These are phyloP conservation scores for Condylura cristata DNA, from an alignment of 2,113 vertebrate species.

Conservation along the genomic window DNA sequence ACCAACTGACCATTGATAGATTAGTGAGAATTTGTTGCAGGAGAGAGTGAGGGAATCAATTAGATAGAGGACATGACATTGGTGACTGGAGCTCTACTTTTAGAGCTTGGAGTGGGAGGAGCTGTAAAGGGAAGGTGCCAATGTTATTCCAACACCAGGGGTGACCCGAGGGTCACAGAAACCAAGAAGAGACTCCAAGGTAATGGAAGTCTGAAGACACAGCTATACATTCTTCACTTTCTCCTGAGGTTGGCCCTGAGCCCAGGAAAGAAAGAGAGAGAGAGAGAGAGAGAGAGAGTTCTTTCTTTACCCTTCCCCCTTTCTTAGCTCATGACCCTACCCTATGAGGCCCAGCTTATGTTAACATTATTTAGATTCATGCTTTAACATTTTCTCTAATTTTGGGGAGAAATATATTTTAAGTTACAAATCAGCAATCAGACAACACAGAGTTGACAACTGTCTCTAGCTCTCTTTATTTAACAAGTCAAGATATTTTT, in stretches of 20 bases:
- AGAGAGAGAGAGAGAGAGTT: background rate
- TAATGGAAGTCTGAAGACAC: background rate
- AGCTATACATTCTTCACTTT: background rate
- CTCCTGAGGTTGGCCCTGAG: background rate
- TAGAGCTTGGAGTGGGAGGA: background rate
- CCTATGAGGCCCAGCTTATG: background rate
- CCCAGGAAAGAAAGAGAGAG: background rate
- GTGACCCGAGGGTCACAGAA: background rate
- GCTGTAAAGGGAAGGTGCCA: background rate
- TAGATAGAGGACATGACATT: too few species aligned
- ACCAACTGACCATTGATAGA: background rate
- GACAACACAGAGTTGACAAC: constrained; percentile 9
- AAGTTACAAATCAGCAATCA: constrained; percentile 32
- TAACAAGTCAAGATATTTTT: constrained; percentile 34
- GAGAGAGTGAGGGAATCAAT: background rate
- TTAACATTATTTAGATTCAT: background rate
- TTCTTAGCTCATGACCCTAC: background rate
- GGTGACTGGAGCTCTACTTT: too few species aligned
- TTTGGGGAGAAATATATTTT: constrained; percentile 25
- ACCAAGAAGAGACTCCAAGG: background rate
- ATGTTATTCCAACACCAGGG: background rate
- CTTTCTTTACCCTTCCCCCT: background rate
- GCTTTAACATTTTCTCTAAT: background rate
- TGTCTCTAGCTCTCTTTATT: constrained; percentile 25
- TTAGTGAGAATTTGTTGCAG: background rate